A percentile compares a stretch with the other conserved stretches of the same genome.
phyloP scores from a whole-genome alignment of 30 jellyfish, hydroid and myxozoan species.

The Chrysaora quinquecirrha region DNA sequence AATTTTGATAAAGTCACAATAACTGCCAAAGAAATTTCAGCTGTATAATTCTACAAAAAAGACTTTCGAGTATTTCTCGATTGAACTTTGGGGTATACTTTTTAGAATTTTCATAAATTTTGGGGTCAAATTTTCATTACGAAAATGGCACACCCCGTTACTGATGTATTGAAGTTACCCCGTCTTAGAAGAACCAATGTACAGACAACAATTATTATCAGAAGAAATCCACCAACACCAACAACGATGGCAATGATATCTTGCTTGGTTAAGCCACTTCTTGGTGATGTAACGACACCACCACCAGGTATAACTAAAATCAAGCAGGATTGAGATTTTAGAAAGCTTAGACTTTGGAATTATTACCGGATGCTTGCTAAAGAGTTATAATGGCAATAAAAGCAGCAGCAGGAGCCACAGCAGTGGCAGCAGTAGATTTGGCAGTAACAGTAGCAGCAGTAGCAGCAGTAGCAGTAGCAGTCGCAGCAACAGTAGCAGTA shows the following conservation, averaged over 20 bases:
- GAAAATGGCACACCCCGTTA: too few relatives aligned
- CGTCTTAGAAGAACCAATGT: constrained; percentile 37
- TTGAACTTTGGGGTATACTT: too few relatives aligned
- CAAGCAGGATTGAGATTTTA: too few relatives aligned
- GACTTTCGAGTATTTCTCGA: too few relatives aligned
- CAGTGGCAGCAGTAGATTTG: background rate
- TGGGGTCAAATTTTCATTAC: too few relatives aligned
- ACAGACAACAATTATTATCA: constrained; percentile 62
- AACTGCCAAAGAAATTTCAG: too few relatives aligned
- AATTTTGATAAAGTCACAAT: too few relatives aligned
- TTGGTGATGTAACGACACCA: constrained; percentile 44
- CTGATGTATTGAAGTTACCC: too few relatives aligned
- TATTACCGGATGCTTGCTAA: background rate
- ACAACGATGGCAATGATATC: constrained; percentile 93
- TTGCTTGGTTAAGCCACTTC: constrained; percentile 65
- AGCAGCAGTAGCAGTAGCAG: too few relatives aligned
- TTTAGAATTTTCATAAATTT: too few relatives aligned
- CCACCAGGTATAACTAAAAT: constrained; percentile 71
- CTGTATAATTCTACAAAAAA: too few relatives aligned
- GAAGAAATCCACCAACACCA: constrained; percentile 90
- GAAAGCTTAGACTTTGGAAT: background rate
- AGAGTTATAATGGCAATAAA: background rate
- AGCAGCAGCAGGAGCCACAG: background rate
- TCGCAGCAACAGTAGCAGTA: too few relatives aligned
- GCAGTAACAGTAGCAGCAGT: background rate